Conservation (phyloP, 2,113 vertebrate species). For the Scopus umbretta region DNA sequence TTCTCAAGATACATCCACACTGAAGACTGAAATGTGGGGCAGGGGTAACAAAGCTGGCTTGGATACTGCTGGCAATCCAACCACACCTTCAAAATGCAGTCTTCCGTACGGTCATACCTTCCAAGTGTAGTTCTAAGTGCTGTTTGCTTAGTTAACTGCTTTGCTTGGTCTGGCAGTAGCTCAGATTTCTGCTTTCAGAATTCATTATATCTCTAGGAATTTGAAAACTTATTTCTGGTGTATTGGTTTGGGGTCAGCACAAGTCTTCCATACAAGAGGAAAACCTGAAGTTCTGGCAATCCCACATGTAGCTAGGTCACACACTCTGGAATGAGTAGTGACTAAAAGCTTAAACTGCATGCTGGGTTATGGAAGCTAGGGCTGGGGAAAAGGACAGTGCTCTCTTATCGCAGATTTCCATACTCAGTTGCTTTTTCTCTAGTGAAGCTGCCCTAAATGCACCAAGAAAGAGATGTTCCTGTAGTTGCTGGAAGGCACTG, state of each 20-base stretch:
- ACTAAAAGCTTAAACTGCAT: background rate
- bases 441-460: background rate
- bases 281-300: background rate
- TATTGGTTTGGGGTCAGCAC: background rate
- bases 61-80: background rate
- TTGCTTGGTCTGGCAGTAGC: background rate
- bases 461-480: background rate
- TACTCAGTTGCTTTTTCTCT: background rate
- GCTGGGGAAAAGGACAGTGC: background rate
- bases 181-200: background rate
- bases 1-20: background rate
- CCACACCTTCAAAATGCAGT: background rate
- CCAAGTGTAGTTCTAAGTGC: background rate
- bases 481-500: background rate
- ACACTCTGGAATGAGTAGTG: background rate
- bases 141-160: background rate
- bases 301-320: background rate
- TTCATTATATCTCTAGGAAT: background rate
- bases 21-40: background rate
- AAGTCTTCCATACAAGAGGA: background rate
- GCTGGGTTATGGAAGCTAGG: background rate
- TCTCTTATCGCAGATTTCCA: background rate
- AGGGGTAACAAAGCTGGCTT: background rate
- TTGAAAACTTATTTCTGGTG: background rate
- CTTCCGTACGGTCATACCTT: background rate